Evolutionary conservation across 2,113 vertebrate genomes (phyloP), one percentile per base, ranked within the genome.

Genomic region (Rhinolophus sinicus): DNA sequence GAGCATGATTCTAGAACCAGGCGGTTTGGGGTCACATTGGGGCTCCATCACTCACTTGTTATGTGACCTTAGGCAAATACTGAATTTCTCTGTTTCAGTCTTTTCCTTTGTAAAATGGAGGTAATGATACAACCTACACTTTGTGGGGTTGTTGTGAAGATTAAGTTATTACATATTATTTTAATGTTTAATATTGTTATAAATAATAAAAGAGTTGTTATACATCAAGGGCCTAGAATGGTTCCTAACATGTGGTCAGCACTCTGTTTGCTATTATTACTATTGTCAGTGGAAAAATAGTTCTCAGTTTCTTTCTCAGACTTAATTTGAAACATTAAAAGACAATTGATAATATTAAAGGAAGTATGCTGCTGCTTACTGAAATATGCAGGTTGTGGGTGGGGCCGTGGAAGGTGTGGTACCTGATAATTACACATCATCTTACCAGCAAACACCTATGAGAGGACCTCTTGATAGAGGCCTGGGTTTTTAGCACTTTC

Each of bases 261-360:
- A 65, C 35, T 35, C 65, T 72, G n/a, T 62, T 94, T 93, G 6
- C 44, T 95, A 1, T 75, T 50, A 50, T 9, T 72, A 0, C 40
- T 80, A 33, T 19, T 83, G 14, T 81, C 60, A 85, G 2, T 84
- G 8, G 24, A 70, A 93, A 28, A 95, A 50, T 90, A 19, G 10
- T 64, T 70, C 26, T 70, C 26, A 40, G 5, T 64, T 94, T 81
- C 3, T 70, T 44, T 67, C 47, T 91, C 16, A 93, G 9, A 64
- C 38, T 87, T 65, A 47, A 85, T 69, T 84, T 83, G n/a, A 95
- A 93, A 44, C 12, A 76, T 91, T 93, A 40, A 90, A 75, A 44
- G 30, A 60, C 16, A 72, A 50, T 50, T 50, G 47, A 50, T 50
- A 50, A 50, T 50, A 50, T 50, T 50, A 44, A 92, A 80, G 72